Evolutionary conservation across 2,888 invertebrate genomes (phyloP), one percentile per base, ranked within the genome.

Genomic region (Meloe dianella): DNA sequence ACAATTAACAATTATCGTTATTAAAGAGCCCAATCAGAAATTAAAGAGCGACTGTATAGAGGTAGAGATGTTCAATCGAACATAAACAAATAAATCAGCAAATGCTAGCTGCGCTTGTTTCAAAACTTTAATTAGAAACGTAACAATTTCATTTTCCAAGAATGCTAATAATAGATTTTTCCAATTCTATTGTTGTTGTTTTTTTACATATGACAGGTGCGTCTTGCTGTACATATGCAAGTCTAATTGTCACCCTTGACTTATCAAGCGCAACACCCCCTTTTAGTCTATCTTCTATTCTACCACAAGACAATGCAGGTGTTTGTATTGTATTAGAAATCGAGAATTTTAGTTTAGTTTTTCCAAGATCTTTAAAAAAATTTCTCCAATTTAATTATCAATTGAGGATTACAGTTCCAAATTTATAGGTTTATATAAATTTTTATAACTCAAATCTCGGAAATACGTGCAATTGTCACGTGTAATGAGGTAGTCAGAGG

Each of bases 401-500:
- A n/a, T n/a, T n/a, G n/a, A n/a, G n/a, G n/a, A n/a, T n/a, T n/a
- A 17, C 12, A 41, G n/a, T n/a, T 10, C 3, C 41, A 41, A 41
- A 41, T 41, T 41, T 35, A 7, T 17, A 17, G 6, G 1, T 17
- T n/a, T 41, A 5, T 59, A 62, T 32, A n/a, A n/a, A n/a, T 54
- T 64, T 64, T 54, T 56, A 54, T 32, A 64, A 59, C 64, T 54
- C 41, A 64, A 63, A 54, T 47, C 71, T 73, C 72, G 72, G 71
- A 75, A 74, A 73, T 69, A 67, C 9, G 72, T 72, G 78, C 79
- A 81, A 81, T 81, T 80, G 80, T 80, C 78, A 76, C 77, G 80
- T 78, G 80, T 81, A 81, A 81, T 80, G 81, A 81, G 81, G 79
- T 80, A 78, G 79, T 77, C 73, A 76, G 72, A 75, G 81, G 81